Base-by-base conservation (phyloP, 2,113 vertebrate genomes). In the Pteruthius melanotis region DNA sequence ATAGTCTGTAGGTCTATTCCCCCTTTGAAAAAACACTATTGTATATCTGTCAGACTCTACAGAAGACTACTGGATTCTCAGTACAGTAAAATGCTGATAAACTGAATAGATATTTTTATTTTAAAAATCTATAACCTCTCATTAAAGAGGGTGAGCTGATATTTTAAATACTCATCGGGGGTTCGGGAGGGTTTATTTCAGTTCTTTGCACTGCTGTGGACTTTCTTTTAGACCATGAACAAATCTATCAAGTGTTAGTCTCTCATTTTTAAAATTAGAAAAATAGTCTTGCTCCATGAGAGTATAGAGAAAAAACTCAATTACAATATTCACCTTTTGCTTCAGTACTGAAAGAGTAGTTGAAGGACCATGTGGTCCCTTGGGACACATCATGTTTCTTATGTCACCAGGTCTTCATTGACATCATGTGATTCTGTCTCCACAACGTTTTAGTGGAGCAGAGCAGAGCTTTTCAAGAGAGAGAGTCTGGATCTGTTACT, bases 311-410 rank as follows among this genome's bases (percentile, higher is more conserved):
- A 40, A 66, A 70, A 54, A 45, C 13, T 59, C 20, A 26, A 14
- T 47, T 74, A 11, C 6, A 72, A 15, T 42, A 8, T 66, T 87
- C 10, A 17, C 7, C 39, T 83, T 54, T 3, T 91, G 39, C 16
- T 75, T 89, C 22, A 35, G 44, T 49, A 60, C 35, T 68, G 22
- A 60, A 75, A 50, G 39, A 66, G 37, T 23, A 54, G 27, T 10
- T 76, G 35, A 86, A 92, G 42, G 79, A 53, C 14, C 4, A 0
- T 9, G 16, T 63, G 33, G 16, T 78, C 61, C 71, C 33, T 40
- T 0, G 0, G 52, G 79, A 44, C 64, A 39, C 42, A 7, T 74
- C 3, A 8, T 35, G 8, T 57, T 88, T 66, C 60, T 72, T 31
- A 22, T 26, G 27, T 77, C 37, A 54, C 68, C 33, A 81, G 24